Base-by-base conservation (phyloP, 2,797 vertebrate species). In the Oryzias dopingdopingensis region DNA sequence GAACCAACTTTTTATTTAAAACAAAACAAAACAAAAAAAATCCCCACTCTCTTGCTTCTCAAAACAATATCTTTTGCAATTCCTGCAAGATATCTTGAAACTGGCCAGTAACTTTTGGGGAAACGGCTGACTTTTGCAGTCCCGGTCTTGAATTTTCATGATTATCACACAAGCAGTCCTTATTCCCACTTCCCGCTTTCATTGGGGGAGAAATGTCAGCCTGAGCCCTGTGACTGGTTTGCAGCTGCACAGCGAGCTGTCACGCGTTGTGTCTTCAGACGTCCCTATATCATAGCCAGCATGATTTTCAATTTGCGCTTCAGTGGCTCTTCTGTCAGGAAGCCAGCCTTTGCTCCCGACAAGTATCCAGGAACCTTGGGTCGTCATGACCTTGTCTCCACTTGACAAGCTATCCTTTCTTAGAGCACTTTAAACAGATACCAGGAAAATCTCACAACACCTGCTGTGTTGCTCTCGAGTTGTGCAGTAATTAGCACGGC, bases 221-320 rank as follows among this genome's bases (percentile, higher is more conserved):
- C 13, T 47, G 45, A 47, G 14, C 12, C 0, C 45, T 47, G 32
- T 37, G 45, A 47, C 45, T 20, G 12, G 18, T 14, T 7, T 45
- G 43, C 43, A 45, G 16, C 4, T n/a, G 17, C n/a, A 8, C 20
- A 23, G 17, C 14, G 20, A 42, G 42, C 42, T 42, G 10, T 20
- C 13, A 18, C 44, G 18, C 8, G 17, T 20, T 47, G 20, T 47
- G 4, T 23, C 18, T 18, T 47, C 45, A 20, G 45, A 47, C 45
- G 22, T 47, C 12, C 17, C 18, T 22, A 18, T 47, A 14, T 47
- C 45, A 47, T 22, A 47, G 45, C 45, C 18, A 47, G 45, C 18
- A 22, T 47, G 45, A 47, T 23, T 47, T 47, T 47, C 45, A 47
- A 47, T 47, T 47, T 47, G 17, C 45, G 14, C 45, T 14, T 47